Evolutionary conservation across 2,888 invertebrate genomes (phyloP).

Genomic region (Caenorhabditis becei): DNA sequence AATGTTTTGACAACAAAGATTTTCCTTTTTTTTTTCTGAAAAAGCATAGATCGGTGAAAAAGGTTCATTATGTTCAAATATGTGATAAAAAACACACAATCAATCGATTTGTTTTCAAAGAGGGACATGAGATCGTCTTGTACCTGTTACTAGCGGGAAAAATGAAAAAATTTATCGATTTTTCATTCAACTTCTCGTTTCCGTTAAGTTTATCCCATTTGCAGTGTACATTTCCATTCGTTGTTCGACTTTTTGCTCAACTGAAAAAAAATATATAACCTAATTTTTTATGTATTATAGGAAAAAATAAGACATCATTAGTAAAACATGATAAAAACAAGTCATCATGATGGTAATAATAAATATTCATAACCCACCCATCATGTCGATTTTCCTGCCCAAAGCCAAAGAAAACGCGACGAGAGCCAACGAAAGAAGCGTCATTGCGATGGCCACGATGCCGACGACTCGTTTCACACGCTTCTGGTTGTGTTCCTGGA

Average conservation of each 20-base stretch:
- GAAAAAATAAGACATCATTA: not conserved
- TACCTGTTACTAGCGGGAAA: not conserved
- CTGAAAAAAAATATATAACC: slow-evolving; percentile 52
- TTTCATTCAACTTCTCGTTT: slow-evolving; percentile 33
- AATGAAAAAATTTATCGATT: not conserved
- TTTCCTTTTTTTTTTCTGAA: not conserved
- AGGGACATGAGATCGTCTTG: not conserved
- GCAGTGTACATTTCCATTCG: slow-evolving; percentile 58
- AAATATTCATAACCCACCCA: slow-evolving; percentile 69
- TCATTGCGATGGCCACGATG: slow-evolving; percentile 76
- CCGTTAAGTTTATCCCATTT: slow-evolving; percentile 50
- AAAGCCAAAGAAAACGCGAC: slow-evolving; percentile 79
- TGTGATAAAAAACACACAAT: not conserved
- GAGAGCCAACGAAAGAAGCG: slow-evolving; percentile 74
- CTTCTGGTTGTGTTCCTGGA: slow-evolving; percentile 73
- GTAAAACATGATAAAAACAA: not conserved
- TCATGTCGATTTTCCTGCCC: slow-evolving; percentile 80
- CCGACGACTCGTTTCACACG: slow-evolving; percentile 79
- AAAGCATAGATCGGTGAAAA: no score
- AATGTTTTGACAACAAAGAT: no score
- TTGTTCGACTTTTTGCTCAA: slow-evolving; percentile 62
- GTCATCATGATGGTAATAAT: not conserved
- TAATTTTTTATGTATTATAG: not conserved
- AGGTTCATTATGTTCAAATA: not conserved
- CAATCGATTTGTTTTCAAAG: not conserved